These are phyloP conservation scores for Diplogasteroides magnus DNA, from an alignment of 1,140 invertebrate genomes.

Conservation along the genomic window DNA sequence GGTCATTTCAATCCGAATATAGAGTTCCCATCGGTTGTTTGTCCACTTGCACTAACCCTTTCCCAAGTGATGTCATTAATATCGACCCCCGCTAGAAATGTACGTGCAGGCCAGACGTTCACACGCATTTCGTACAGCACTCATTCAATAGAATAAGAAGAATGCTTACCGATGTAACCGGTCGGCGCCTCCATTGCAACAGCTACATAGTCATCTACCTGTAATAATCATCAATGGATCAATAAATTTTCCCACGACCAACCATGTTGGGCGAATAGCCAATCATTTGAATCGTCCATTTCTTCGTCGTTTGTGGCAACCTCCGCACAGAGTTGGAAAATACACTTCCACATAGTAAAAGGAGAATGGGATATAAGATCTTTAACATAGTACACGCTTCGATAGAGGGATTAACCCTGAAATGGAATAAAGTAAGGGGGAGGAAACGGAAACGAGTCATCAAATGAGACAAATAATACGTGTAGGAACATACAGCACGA, in stretches of 20 bases:
- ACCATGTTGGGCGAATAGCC: constrained; percentile 41
- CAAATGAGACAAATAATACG: not conserved
- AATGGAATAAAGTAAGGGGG: not conserved
- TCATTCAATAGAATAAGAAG: not conserved
- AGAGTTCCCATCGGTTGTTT: not conserved
- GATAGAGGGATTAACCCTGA: too few relatives aligned
- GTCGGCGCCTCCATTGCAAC: constrained; percentile 44
- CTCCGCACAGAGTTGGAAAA: not conserved
- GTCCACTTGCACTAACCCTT: too few relatives aligned
- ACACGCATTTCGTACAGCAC: constrained; percentile 8
- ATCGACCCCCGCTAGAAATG: too few relatives aligned
- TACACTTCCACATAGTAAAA: too few relatives aligned
- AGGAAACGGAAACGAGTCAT: not conserved
- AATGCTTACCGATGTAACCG: constrained; percentile 46
- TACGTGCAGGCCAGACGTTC: too few relatives aligned
- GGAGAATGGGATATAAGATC: too few relatives aligned
- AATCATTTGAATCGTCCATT: constrained; percentile 39
- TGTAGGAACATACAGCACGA: not conserved
- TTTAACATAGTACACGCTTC: too few relatives aligned
- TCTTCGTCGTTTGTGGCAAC: constrained; percentile 11
- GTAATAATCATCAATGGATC: constrained; percentile 15
- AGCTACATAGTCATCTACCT: constrained; percentile 50
- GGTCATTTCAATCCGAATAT: not conserved
- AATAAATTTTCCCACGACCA: constrained; percentile 11
- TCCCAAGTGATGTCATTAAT: too few relatives aligned